Percentiles rank a stretch among this genome's conserved stretches.
These are phyloP conservation scores for Drosophila kurseongensis DNA, from an alignment of 1,140 invertebrate genomes.

Conservation along the genomic window DNA sequence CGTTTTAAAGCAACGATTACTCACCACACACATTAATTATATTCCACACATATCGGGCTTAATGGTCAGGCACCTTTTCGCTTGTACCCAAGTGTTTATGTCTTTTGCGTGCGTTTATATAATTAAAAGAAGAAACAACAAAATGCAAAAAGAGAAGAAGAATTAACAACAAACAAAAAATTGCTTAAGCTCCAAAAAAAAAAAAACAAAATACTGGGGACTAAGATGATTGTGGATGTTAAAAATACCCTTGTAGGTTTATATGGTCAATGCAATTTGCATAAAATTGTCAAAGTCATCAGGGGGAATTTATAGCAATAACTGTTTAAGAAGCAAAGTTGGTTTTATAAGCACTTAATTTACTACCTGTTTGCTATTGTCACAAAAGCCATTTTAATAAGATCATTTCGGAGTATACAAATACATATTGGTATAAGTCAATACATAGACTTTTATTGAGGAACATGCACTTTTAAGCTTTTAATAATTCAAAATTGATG, in stretches of 20 bases:
- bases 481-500: no score
- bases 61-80: conserved; percentile 19
- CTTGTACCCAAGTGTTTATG: conserved; percentile 29
- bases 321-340: conserved; percentile 1
- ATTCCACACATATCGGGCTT: conserved; percentile 41
- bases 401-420: neutral
- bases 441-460: neutral
- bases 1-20: conserved; percentile 49
- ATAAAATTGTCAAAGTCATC: conserved; percentile 20
- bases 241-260: conserved; percentile 22
- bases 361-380: conserved; percentile 2
- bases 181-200: neutral
- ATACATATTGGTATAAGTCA: neutral
- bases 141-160: conserved; percentile 7
- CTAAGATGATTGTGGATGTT: conserved; percentile 5
- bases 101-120: conserved; percentile 46
- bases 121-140: conserved; percentile 37
- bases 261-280: conserved; percentile 8
- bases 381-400: neutral
- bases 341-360: conserved; percentile 11
- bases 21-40: conserved; percentile 66
- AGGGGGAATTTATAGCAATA: conserved; percentile 19
- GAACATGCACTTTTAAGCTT: no score
- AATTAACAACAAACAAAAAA: conserved; percentile 31
- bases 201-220: neutral